These are phyloP conservation scores for Scalopus aquaticus DNA, from an alignment of 2,113 vertebrate genomes.

Conservation along the genomic window DNA sequence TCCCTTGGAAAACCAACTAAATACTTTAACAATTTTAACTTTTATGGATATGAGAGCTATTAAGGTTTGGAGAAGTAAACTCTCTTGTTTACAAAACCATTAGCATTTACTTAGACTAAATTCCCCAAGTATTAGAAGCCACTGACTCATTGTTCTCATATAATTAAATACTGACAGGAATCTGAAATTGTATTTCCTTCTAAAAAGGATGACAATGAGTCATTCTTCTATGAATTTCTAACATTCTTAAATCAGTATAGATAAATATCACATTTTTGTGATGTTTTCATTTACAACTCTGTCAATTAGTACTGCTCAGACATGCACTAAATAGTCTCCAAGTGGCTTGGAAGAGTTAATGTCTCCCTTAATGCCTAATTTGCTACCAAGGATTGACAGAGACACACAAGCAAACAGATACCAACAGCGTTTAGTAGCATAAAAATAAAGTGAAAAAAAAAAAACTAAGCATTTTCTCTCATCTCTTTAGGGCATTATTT, in stretches of 20 bases:
- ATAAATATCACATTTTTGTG: conserved; percentile 66
- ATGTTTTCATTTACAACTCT: conserved; percentile 69
- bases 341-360: conserved; percentile 59
- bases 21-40: background rate
- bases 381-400: conserved; percentile 62
- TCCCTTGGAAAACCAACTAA: background rate
- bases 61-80: background rate
- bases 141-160: conserved; percentile 17
- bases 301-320: conserved; percentile 68
- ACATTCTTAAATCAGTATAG: conserved; percentile 36
- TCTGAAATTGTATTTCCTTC: conserved; percentile 33
- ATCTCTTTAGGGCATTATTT: conserved; percentile 74
- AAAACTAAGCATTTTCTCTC: conserved; percentile 66
- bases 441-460: conserved; percentile 58
- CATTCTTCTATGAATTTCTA: conserved; percentile 59
- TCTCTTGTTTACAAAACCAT: background rate
- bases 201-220: conserved; percentile 50
- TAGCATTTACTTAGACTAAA: background rate
- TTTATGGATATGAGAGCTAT: background rate
- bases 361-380: conserved; percentile 67
- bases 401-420: conserved; percentile 61
- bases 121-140: background rate
- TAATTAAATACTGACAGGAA: conserved; percentile 47
- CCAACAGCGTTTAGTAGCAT: conserved; percentile 10
- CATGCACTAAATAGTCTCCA: conserved; percentile 44